Evolutionary conservation across 2,888 invertebrate species (phyloP).

Genomic region (Sesamia inferens): DNA sequence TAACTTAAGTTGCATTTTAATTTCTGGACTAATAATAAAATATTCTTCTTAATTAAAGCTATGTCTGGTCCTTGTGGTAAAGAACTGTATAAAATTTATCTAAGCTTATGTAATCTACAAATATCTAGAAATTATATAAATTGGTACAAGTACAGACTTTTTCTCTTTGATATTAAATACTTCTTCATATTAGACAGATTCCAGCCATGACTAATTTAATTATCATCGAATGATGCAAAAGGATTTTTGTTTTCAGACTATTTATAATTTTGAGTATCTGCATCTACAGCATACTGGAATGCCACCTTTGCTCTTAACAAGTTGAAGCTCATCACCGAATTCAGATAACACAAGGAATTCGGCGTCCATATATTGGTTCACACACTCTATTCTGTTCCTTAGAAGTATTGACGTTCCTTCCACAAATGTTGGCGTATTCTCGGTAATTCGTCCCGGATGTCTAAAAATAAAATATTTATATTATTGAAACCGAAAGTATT

Average conservation of each 20-base stretch:
- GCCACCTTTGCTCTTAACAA: slow-evolving; percentile 5
- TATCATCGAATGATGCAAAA: background rate
- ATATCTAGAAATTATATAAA: background rate
- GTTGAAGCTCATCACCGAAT: background rate
- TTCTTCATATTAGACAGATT: background rate
- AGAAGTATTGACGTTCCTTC: background rate
- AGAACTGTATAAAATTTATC: background rate
- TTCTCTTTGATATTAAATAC: background rate
- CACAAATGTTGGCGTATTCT: background rate
- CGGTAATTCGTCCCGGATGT: background rate
- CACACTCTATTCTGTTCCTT: slow-evolving; percentile 2
- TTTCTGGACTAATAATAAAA: background rate
- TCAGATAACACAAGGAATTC: background rate
- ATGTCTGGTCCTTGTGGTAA: background rate
- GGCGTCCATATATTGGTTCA: background rate
- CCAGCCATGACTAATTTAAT: background rate
- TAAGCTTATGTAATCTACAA: background rate
- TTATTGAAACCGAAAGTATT: background rate
- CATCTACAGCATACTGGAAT: slow-evolving; percentile 19
- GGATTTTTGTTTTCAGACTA: background rate
- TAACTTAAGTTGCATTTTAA: background rate
- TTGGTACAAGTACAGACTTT: background rate
- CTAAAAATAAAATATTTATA: background rate
- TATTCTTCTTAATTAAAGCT: background rate
- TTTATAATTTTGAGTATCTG: background rate